These are phyloP conservation scores for Amyelois transitella DNA, from an alignment of 1,140 invertebrate genomes.

Conservation along the genomic window DNA sequence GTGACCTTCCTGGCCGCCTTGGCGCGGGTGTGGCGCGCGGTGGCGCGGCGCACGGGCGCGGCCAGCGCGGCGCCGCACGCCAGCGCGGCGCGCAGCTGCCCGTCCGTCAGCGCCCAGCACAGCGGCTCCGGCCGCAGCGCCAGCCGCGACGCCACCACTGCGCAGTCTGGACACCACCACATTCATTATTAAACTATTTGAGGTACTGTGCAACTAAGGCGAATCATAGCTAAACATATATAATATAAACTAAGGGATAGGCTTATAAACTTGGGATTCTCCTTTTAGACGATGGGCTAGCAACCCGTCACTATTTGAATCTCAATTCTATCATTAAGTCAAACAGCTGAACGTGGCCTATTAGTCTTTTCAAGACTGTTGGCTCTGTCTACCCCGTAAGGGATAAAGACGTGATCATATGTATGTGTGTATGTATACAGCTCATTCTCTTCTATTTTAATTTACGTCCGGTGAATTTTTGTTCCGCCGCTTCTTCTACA, in stretches of 20 bases:
- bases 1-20: conserved; percentile 81
- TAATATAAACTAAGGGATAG: conserved; percentile 3
- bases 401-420: too few species aligned
- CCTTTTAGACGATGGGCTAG: too few species aligned
- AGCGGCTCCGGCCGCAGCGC: conserved; percentile 96
- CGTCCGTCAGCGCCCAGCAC: conserved; percentile 98
- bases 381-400: too few species aligned
- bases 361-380: too few species aligned
- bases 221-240: neutral
- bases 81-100: conserved; percentile 93
- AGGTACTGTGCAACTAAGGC: neutral
- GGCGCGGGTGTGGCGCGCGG: conserved; percentile 81
- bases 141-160: conserved; percentile 92
- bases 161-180: conserved; percentile 84
- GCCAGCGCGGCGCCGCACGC: conserved; percentile 94
- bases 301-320: too few species aligned
- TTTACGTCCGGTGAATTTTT: too few species aligned
- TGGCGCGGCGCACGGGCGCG: conserved; percentile 88
- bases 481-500: too few species aligned
- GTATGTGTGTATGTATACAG: neutral
- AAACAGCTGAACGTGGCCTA: too few species aligned
- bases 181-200: neutral
- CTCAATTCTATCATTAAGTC: too few species aligned
- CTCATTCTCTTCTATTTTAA: neutral
- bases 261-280: too few species aligned